Evolutionary conservation across 2,888 invertebrate species (phyloP), one percentile per base, ranked within the genome.

Genomic region (Ecdyonurus torrentis): DNA sequence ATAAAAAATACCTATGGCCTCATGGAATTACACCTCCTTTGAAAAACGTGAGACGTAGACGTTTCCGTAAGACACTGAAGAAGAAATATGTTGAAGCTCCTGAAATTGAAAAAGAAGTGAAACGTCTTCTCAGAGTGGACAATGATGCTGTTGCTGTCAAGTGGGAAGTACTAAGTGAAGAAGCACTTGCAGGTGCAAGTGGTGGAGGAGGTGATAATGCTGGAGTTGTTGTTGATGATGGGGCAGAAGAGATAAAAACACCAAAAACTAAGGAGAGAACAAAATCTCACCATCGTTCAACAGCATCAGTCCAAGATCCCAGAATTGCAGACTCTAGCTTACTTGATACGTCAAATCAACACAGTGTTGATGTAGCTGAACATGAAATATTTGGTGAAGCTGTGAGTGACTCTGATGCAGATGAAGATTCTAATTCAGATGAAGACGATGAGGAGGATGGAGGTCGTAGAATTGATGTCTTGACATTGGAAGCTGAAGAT

Each of bases 31-130:
- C 97, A 2, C 94, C 96, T 0, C 96, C 98, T 0, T 80, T 95
- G 64, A 99, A 98, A 74, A 98, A 98, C 77, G 91, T 95, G 0
- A 81, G 97, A 10, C 90, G 90, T 69, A 81, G 95, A 63, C 81
- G 97, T 64, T 97, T 97, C 71, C 82, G 97, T 50, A 96, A 96
- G 77, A 96, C 95, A 0, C 74, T 97, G 25, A 93, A 92, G 73
- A 99, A 99, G 74, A 99, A 98, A 76, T 92, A 90, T 76, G 91
- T 92, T 1, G 97, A 97, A 76, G 92, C 94, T 23, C 96, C 97
- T 0, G 97, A 98, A 78, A 94, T 97, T 67, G 98, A 99, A 72
- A 96, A 96, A 73, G 98, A 99, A 78, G 93, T 99, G 0, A 95
- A 96, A 73, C 80, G 95, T 52, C 77, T 99, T 63, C 78, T 99